Percentiles rank a stretch among this genome's conserved stretches.
Evolutionary conservation across 2,113 vertebrate genomes (phyloP).

Genomic region (Salminus brasiliensis): DNA sequence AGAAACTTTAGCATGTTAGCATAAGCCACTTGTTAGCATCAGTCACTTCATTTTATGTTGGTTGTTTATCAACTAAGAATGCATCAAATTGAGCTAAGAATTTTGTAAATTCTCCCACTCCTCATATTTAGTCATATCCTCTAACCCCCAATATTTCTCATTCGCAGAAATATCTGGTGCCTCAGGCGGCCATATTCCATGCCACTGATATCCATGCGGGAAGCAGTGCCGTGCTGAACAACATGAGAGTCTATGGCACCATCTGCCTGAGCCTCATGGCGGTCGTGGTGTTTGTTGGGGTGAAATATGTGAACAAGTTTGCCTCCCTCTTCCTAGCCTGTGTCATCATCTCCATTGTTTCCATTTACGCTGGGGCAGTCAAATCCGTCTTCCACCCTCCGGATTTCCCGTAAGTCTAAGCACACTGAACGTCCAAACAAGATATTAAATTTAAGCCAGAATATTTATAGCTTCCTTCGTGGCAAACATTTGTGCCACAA

Average conservation of each 20-base stretch:
- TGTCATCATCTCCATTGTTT: constrained; percentile 95
- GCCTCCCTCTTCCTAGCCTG: constrained; percentile 96
- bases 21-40: too few relatives aligned
- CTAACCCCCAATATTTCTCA: background rate
- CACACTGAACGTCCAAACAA: background rate
- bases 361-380: constrained; percentile 94
- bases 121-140: background rate
- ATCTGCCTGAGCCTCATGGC: constrained; percentile 94
- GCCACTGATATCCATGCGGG: constrained; percentile 76
- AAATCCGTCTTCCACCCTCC: constrained; percentile 95
- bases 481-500: background rate
- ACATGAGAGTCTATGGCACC: constrained; percentile 95
- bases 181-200: constrained; percentile 92
- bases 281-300: constrained; percentile 94
- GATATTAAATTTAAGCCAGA: background rate
- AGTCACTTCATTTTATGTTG: too few relatives aligned
- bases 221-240: constrained; percentile 89
- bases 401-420: constrained; percentile 87
- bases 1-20: too few relatives aligned
- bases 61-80: too few relatives aligned
- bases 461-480: background rate
- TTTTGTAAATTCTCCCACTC: too few relatives aligned
- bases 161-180: constrained; percentile 91
- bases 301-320: constrained; percentile 98
- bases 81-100: too few relatives aligned